A percentile compares a stretch with the other conserved stretches of the same genome.
These are phyloP conservation scores for Stercorarius parasiticus DNA, from an alignment of 2,113 vertebrate species.

Conservation along the genomic window DNA sequence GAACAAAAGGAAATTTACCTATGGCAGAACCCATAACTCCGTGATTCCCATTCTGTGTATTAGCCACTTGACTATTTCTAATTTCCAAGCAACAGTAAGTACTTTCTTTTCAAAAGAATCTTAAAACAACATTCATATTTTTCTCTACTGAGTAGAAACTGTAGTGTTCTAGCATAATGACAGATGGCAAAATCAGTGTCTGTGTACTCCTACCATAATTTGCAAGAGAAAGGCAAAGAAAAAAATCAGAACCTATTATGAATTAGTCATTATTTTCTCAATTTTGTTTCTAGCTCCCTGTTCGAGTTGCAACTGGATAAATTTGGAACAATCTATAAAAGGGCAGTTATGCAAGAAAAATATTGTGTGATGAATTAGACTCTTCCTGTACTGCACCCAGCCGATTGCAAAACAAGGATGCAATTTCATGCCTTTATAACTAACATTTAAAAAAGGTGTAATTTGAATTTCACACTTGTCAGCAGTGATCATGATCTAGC, in stretches of 20 bases:
- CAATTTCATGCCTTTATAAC: slow-evolving; percentile 43
- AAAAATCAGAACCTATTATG: neutral
- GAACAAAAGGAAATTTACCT: neutral
- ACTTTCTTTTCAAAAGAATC: neutral
- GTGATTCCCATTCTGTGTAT: neutral
- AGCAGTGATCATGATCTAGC: slow-evolving; percentile 5
- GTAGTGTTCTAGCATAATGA: neutral
- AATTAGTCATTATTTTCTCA: neutral
- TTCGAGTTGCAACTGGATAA: neutral
- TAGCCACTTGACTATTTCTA: neutral
- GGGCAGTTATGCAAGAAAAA: neutral
- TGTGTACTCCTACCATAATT: neutral
- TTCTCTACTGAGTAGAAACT: neutral
- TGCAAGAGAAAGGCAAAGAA: neutral
- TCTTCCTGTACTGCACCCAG: neutral
- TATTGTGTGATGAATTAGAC: neutral
- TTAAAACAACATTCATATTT: neutral
- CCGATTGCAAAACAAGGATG: neutral
- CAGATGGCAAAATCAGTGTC: neutral
- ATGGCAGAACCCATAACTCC: neutral
- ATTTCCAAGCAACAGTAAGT: neutral
- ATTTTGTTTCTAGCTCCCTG: neutral
- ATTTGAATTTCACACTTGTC: slow-evolving; percentile 47
- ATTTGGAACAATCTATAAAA: slow-evolving; percentile 5
- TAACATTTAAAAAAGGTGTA: slow-evolving; percentile 13